Evolutionary conservation across 1,140 invertebrate genomes (phyloP).

Genomic region (Drosophila malerkotliana): DNA sequence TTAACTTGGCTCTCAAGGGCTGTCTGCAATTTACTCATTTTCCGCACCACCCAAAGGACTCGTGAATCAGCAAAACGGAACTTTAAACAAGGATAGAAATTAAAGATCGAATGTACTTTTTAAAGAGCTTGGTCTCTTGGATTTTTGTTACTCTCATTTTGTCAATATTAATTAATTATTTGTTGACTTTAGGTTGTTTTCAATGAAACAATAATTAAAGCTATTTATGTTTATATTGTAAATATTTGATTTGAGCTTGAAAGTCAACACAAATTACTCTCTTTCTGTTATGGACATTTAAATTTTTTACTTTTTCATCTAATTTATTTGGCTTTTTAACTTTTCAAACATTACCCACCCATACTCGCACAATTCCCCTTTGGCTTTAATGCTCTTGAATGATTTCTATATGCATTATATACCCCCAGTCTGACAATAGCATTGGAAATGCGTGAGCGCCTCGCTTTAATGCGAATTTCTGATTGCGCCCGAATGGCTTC

Average conservation of each 20-base stretch:
- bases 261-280: neutral
- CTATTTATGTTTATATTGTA: too few species aligned
- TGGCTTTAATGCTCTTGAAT: conserved; percentile 24
- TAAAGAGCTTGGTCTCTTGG: too few species aligned
- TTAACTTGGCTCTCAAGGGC: conserved; percentile 56
- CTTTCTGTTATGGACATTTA: too few species aligned
- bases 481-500: conserved; percentile 80
- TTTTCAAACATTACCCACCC: conserved; percentile 5
- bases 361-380: conserved; percentile 21
- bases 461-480: conserved; percentile 77
- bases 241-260: neutral
- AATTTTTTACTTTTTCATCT: neutral
- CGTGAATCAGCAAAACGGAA: conserved; percentile 11
- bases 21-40: conserved; percentile 23
- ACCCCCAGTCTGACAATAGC: conserved; percentile 56
- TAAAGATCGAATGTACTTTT: neutral
- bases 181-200: too few species aligned
- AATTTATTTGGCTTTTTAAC: conserved; percentile 1
- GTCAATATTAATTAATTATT: too few species aligned
- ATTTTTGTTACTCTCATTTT: too few species aligned
- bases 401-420: conserved; percentile 43
- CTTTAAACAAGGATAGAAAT: conserved; percentile 18
- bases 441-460: conserved; percentile 62
- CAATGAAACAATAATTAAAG: too few species aligned
- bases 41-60: conserved; percentile 9